Evolutionary conservation across 2,113 vertebrate species (phyloP), one percentile per base, ranked within the genome.

Genomic region (Anser cygnoides): DNA sequence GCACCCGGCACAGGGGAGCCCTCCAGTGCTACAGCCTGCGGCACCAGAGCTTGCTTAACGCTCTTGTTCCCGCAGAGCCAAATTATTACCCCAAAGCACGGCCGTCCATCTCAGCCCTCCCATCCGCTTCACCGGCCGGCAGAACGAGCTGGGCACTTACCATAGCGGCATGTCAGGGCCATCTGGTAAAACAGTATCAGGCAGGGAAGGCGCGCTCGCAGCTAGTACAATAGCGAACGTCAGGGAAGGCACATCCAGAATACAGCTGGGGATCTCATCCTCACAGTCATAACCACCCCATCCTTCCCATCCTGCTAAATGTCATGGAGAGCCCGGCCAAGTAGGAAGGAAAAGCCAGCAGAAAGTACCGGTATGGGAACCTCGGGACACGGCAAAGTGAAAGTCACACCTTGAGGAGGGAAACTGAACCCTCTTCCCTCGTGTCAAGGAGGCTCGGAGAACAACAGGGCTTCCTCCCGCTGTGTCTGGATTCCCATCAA

Each of bases 401-500:
- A 93, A 94, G 86, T 43, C 74, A 20, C 46, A 94, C 86, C 90
- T 88, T 77, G 67, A 95, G 43, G 61, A 87, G 77, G 90, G 87
- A 90, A 82, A 92, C 14, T 1, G 50, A 92, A 85, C 93, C 75
- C 63, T 89, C 21, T 90, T 66, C 74, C 71, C 78, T 89, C 78
- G 33, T 49, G 62, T 41, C 2, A 18, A 82, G 74, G 21, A 84
- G 71, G 49, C 66, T 87, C 52, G 58, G 63, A 71, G 49, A 84
- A 88, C 4, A n/a, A 90, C 54, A 28, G n/a, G 85, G 81, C 66
- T 84, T 91, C 94, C 70, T 93, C 73, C 89, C 70, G 78, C 89
- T 68, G 84, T 74, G 83, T 26, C 76, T 92, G 87, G 44, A 92
- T 79, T 95, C 26, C 77, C 81, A 92, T 76, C 84, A 89, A 41